phyloP scores from a whole-genome alignment of 2,113 vertebrate species.

The Brienomyrus longianalis region DNA sequence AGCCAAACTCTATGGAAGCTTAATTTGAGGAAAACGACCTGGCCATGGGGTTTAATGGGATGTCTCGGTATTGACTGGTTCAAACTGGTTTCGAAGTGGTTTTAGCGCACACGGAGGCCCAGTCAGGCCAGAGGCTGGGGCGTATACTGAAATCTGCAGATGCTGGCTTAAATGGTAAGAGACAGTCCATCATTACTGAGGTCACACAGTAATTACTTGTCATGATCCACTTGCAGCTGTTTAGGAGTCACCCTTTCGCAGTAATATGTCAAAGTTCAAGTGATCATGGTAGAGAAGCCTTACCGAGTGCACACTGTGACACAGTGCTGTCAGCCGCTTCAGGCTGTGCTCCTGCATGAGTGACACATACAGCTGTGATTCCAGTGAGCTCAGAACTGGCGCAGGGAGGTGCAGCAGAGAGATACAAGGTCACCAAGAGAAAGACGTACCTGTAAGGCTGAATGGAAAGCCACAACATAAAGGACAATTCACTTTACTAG shows the following conservation, averaged over 20 bases:
- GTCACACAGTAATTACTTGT: background rate
- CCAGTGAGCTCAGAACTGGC: background rate
- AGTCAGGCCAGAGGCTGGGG: background rate
- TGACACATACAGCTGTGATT: background rate
- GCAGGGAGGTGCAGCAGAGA: background rate
- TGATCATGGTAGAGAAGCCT: background rate
- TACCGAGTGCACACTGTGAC: background rate
- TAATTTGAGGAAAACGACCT: background rate
- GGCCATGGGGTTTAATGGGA: slow-evolving; percentile 2
- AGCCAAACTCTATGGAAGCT: background rate
- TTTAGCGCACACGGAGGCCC: background rate
- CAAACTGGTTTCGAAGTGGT: slow-evolving; percentile 1
- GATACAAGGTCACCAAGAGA: background rate
- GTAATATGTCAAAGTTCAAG: background rate
- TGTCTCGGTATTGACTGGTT: background rate
- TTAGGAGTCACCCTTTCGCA: background rate
- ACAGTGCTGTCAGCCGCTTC: background rate
- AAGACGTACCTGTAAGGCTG: background rate
- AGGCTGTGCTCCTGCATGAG: background rate
- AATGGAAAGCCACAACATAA: background rate
- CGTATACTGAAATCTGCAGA: background rate
- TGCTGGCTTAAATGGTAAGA: background rate
- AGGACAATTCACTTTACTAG: background rate
- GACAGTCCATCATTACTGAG: slow-evolving; percentile 3
- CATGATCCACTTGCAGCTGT: background rate